These are phyloP conservation scores for Cistogaster globosa DNA, from an alignment of 2,888 invertebrate species.

Conservation along the genomic window DNA sequence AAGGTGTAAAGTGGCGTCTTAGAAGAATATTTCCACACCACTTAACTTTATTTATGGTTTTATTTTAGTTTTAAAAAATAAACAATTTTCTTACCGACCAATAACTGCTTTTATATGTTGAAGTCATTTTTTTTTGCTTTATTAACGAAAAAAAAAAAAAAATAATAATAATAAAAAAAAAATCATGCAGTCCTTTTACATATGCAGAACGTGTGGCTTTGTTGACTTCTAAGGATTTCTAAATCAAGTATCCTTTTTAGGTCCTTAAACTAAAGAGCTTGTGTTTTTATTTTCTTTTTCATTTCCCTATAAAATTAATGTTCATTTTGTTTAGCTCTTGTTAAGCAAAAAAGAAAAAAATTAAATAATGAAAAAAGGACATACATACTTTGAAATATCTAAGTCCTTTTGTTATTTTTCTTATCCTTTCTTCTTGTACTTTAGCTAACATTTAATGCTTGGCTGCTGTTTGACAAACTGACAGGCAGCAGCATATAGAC, in stretches of 20 bases:
- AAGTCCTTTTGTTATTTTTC: conserved; percentile 53
- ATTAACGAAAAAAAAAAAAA: no score
- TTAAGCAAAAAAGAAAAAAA: conserved; percentile 7
- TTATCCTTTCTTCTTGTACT: conserved; percentile 43
- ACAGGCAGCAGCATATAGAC: conserved; percentile 73
- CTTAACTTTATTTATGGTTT: conserved; percentile 76
- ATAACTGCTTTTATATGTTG: neutral
- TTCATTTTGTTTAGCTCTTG: conserved; percentile 52
- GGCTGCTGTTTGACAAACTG: conserved; percentile 65
- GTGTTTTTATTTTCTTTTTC: neutral
- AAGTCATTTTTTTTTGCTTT: neutral
- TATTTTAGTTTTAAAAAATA: conserved; percentile 76
- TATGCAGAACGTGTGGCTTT: conserved; percentile 19
- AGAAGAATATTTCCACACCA: conserved; percentile 74
- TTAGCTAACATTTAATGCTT: conserved; percentile 65
- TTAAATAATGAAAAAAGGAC: conserved; percentile 3
- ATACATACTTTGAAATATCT: conserved; percentile 44
- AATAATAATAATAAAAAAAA: neutral
- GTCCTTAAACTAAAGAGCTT: conserved; percentile 34
- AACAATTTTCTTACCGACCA: conserved; percentile 49
- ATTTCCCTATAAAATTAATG: conserved; percentile 43
- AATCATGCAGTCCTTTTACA: neutral
- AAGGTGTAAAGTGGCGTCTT: conserved; percentile 59
- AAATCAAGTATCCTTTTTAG: conserved; percentile 39
- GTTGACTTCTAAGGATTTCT: conserved; percentile 35